Percentiles rank a stretch among this genome's conserved stretches.
Evolutionary conservation across 2,888 invertebrate genomes (phyloP).

Genomic region (Odontocolon sp.): DNA sequence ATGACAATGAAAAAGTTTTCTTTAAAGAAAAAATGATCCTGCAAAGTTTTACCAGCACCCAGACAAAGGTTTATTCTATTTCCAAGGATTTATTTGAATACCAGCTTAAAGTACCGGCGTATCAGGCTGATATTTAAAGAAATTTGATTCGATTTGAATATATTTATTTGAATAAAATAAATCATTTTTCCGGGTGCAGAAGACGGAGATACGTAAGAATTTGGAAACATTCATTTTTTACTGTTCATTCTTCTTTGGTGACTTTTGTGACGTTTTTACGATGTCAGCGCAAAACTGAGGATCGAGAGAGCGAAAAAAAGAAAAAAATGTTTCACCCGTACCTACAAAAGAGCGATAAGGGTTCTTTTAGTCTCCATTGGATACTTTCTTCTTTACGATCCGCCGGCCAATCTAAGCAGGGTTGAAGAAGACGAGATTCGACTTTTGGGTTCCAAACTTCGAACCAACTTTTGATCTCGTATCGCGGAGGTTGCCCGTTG

Average conservation of each 20-base stretch:
- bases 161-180: background rate
- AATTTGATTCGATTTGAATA: background rate
- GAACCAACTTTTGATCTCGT: background rate
- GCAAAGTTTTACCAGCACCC: no score
- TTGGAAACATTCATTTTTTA: background rate
- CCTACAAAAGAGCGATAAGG: background rate
- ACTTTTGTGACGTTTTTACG: background rate
- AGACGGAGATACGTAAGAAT: background rate
- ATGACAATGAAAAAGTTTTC: no score
- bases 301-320: background rate
- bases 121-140: no score
- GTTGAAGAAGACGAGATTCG: background rate
- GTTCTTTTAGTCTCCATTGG: background rate
- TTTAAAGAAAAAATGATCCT: no score
- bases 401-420: background rate
- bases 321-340: background rate
- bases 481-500: background rate
- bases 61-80: no score
- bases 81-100: no score
- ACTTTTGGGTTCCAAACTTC: background rate
- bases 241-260: background rate
- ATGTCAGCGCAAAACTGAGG: background rate
- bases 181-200: background rate
- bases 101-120: no score
- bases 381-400: conserved; percentile 14